A percentile compares a stretch with the other conserved stretches of the same genome.
Evolutionary conservation across 2,797 vertebrate species (phyloP).

Genomic region (Scarus forsteni): DNA sequence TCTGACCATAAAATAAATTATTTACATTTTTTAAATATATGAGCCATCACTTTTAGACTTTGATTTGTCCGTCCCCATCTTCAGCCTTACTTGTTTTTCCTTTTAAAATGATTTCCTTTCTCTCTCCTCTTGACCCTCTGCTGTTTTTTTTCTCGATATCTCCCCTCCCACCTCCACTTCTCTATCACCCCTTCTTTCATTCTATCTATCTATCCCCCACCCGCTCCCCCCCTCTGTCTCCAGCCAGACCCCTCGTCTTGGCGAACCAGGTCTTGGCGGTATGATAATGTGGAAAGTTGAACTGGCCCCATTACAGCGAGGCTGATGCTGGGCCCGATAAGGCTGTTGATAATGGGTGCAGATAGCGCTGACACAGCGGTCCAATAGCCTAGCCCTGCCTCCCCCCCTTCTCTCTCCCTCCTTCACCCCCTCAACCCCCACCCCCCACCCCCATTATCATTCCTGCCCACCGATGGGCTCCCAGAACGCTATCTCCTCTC

Average conservation of each 20-base stretch:
- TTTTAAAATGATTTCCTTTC: slow-evolving; percentile 15
- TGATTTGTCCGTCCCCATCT: background rate
- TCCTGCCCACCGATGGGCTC: slow-evolving; percentile 97
- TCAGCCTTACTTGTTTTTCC: slow-evolving; percentile 4
- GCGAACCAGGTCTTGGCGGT: slow-evolving; percentile 93
- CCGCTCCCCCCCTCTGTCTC: slow-evolving; percentile 72
- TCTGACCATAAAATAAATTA: too few relatives aligned
- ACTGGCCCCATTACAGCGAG: slow-evolving; percentile 99
- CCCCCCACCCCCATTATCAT: slow-evolving; percentile 95
- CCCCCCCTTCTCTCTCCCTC: slow-evolving; percentile 68
- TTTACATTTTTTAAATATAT: slow-evolving; percentile 16
- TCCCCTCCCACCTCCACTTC: slow-evolving; percentile 49
- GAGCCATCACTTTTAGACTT: slow-evolving; percentile 3
- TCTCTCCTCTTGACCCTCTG: slow-evolving; percentile 29
- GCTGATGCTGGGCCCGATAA: slow-evolving; percentile 96
- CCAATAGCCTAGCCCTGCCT: slow-evolving; percentile 90
- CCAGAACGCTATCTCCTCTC: slow-evolving; percentile 97
- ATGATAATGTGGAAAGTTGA: slow-evolving; percentile 99
- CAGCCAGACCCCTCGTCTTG: slow-evolving; percentile 91
- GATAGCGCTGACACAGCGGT: slow-evolving; percentile 94
- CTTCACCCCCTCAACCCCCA: slow-evolving; percentile 84
- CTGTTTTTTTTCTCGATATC: slow-evolving; percentile 34
- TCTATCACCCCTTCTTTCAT: slow-evolving; percentile 70
- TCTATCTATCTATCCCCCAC: slow-evolving; percentile 54
- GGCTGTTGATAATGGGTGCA: slow-evolving; percentile 95